phyloP scores from a whole-genome alignment of 2,797 vertebrate genomes.

The Spinus pinus region DNA sequence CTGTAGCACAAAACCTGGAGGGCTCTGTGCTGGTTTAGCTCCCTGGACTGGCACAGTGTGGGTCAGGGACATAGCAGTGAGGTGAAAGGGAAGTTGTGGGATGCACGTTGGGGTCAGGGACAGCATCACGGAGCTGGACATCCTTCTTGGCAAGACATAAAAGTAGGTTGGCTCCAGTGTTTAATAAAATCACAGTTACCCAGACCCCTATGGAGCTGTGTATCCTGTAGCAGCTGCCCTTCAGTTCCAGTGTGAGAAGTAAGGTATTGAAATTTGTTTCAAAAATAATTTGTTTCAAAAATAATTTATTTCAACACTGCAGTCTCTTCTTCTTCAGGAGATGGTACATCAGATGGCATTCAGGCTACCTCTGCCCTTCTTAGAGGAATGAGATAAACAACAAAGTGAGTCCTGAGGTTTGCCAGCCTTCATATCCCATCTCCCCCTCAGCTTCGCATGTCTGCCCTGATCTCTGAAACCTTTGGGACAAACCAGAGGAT shows the following conservation, averaged over 20 bases:
- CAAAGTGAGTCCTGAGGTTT: neutral
- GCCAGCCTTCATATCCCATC: neutral
- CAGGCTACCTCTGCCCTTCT: neutral
- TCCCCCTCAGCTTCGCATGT: neutral
- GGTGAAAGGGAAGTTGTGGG: neutral
- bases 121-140: neutral
- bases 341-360: neutral
- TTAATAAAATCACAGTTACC: neutral
- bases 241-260: neutral
- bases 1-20: neutral
- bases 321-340: neutral
- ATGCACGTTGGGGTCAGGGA: neutral
- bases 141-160: conserved; percentile 19
- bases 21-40: neutral
- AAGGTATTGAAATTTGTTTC: neutral
- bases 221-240: neutral
- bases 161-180: neutral
- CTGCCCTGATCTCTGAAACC: neutral
- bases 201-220: neutral
- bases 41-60: neutral
- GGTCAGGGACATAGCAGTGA: fast-evolving
- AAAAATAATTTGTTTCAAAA: neutral
- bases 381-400: neutral
- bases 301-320: neutral
- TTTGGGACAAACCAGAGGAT: neutral